Evolutionary conservation across 2,113 vertebrate species (phyloP), one percentile per base, ranked within the genome.

Genomic region (Chlamydotis undulata): DNA sequence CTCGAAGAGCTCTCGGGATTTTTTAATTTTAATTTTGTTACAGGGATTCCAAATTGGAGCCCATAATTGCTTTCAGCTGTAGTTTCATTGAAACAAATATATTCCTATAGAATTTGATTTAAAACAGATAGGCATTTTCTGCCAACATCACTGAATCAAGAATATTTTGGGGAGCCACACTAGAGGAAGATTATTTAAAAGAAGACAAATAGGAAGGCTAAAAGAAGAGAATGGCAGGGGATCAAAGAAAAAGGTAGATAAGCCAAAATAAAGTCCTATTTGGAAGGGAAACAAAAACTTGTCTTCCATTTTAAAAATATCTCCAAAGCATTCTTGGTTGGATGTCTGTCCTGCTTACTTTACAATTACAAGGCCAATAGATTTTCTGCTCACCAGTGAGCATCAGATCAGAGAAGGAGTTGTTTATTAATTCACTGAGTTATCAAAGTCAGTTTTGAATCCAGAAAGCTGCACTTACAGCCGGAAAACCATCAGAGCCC

Each of bases 51-150:
- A 90, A 93, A 91, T 49, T 84, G 52, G 56, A 90, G 52, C 12
- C 56, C 21, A 41, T 89, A 95, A 92, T 89, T 96, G 53, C 89
- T 89, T 92, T 95, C 94, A 95, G 94, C 94, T 97, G 89, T 96
- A 94, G 77, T 75, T 95, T 87, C 94, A 95, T 35, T 95, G 89
- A 89, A 92, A 95, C 23, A 95, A 92, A 89, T 79, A 79, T 13
- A 87, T 94, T 95, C 19, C 53, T 61, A 89, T 56, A 94, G 86
- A 92, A 94, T 84, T 37, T 75, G 39, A 70, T 94, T 92, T 94
- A 55, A 87, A 94, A 89, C 65, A 81, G 69, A 87, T 52, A 6
- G 43, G 56, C 49, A 64, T 81, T 87, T 95, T 93, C 69, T 93
- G 77, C 87, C 80, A 94, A 53, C 33, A 75, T 57, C 56, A 89